Conservation (phyloP, 2,888 invertebrate species). For the Dasysyrphus tricinctus region DNA sequence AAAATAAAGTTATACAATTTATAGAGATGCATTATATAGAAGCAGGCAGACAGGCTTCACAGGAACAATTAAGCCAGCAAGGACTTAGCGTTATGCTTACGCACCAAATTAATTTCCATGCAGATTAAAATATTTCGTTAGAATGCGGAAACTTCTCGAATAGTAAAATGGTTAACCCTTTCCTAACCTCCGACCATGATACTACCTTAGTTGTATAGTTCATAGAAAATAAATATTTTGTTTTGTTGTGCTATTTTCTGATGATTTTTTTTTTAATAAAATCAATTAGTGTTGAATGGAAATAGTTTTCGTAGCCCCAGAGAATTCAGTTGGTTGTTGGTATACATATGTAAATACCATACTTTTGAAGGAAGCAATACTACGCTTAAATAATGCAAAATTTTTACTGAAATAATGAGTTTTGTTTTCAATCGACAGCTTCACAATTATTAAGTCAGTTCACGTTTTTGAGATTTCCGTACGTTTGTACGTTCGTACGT, state of each 20-base stretch:
- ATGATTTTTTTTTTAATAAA: slow-evolving; percentile 47
- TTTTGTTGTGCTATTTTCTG: slow-evolving; percentile 8
- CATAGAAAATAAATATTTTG: slow-evolving; percentile 9
- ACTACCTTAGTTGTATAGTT: neutral
- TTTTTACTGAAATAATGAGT: no score
- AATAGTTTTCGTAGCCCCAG: neutral
- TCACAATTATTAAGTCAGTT: no score
- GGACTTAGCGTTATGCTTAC: slow-evolving; percentile 37
- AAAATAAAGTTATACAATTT: slow-evolving; percentile 31
- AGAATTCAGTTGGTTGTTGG: neutral
- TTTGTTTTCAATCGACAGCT: no score
- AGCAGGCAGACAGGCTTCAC: slow-evolving; percentile 1
- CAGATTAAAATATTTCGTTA: slow-evolving; percentile 54
- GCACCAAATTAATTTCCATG: slow-evolving; percentile 59
- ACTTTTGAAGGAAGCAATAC: neutral
- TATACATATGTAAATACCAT: neutral
- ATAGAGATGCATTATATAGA: neutral
- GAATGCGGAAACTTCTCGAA: slow-evolving; percentile 42
- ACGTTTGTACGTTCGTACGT: no score
- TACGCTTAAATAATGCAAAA: no score
- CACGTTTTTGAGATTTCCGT: no score
- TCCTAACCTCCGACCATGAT: neutral
- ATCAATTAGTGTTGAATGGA: slow-evolving; percentile 50
- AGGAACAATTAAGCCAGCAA: slow-evolving; percentile 29
- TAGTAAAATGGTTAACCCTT: slow-evolving; percentile 47